Conservation (phyloP, 2,888 invertebrate genomes). For the Phasia obesa region DNA sequence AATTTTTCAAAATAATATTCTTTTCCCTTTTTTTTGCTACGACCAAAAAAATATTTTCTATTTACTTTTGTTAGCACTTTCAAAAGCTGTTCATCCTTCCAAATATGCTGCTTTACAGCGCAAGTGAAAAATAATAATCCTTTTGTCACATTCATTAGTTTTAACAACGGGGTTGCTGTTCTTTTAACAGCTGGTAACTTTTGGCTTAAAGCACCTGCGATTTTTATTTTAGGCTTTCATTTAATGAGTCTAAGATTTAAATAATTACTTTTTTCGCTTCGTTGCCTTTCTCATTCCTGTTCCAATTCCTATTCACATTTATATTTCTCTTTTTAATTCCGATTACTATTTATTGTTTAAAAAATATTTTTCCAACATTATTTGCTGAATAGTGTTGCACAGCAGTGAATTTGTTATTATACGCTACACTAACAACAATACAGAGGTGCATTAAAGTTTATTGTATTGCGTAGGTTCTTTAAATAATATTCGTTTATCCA, state of each 20-base stretch:
- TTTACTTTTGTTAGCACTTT: background rate
- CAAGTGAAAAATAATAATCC: background rate
- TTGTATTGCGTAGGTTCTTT: too few relatives aligned
- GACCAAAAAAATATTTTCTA: background rate
- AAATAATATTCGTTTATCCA: too few relatives aligned
- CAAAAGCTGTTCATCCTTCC: background rate
- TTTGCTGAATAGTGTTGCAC: background rate
- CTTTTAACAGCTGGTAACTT: constrained; percentile 33
- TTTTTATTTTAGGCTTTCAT: constrained; percentile 24
- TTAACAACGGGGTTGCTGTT: constrained; percentile 26
- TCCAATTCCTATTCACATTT: constrained; percentile 17
- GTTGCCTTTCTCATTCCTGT: background rate
- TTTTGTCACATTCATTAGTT: constrained; percentile 42
- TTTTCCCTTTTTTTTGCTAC: constrained; percentile 26
- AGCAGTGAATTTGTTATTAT: background rate
- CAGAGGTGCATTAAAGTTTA: background rate
- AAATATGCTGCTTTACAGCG: background rate
- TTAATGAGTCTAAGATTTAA: constrained; percentile 47
- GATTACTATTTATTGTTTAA: constrained; percentile 15
- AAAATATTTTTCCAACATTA: background rate
- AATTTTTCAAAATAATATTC: constrained; percentile 39
- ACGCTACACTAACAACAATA: background rate
- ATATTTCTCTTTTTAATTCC: constrained; percentile 1
- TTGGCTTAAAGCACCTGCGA: constrained; percentile 53
- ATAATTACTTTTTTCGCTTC: constrained; percentile 32